Conservation (phyloP, 2,113 vertebrate genomes). For the Corythoichthys haematopterus region DNA sequence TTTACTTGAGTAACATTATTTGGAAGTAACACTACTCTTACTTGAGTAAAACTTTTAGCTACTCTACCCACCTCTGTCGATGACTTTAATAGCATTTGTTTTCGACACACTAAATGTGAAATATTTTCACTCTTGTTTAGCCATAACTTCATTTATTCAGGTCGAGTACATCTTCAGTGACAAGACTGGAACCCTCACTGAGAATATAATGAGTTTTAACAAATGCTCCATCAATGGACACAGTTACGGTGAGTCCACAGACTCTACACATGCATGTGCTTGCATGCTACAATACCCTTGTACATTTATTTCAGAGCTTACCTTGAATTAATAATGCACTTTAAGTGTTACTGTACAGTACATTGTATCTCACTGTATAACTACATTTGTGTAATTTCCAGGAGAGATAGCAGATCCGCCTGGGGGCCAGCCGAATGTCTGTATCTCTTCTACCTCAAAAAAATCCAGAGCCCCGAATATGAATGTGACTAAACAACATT, state of each 20-base stretch:
- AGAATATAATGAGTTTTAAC: constrained; percentile 94
- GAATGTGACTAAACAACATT: not conserved
- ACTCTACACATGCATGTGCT: not conserved
- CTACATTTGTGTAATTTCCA: constrained; percentile 41
- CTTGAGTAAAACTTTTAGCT: too few relatives aligned
- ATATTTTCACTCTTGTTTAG: not conserved
- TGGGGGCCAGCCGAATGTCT: constrained; percentile 77
- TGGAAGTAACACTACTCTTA: too few relatives aligned
- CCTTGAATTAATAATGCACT: too few relatives aligned
- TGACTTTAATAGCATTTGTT: not conserved
- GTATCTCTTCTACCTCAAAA: not conserved
- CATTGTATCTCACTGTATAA: not conserved
- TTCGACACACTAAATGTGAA: not conserved
- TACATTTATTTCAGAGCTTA: not conserved
- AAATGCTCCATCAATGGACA: constrained; percentile 86
- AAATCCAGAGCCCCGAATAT: not conserved
- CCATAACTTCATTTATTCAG: constrained; percentile 29
- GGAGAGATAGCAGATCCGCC: constrained; percentile 78
- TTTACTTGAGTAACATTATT: too few relatives aligned
- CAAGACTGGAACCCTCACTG: constrained; percentile 91
- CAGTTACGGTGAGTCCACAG: constrained; percentile 74
- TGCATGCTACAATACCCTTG: not conserved
- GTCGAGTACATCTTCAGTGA: constrained; percentile 95
- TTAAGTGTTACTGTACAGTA: too few relatives aligned
- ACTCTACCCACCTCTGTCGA: too few relatives aligned